These are phyloP conservation scores for Microcebus murinus DNA, from an alignment of 2,113 vertebrate genomes.

Conservation along the genomic window DNA sequence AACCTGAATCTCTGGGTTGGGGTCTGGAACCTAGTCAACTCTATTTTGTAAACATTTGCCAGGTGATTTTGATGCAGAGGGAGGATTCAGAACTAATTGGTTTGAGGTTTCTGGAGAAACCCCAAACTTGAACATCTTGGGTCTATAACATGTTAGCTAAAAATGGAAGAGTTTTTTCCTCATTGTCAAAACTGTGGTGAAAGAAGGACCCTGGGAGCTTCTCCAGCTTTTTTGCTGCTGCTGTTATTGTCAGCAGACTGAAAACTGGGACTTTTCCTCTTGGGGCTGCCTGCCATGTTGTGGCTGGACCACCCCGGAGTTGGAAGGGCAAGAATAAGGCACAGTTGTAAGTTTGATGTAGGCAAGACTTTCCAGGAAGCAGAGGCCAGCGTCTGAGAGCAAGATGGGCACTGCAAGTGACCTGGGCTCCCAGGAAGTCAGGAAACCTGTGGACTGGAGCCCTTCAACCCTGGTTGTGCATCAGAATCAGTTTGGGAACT, in stretches of 20 bases:
- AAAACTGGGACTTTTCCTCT: conserved; percentile 31
- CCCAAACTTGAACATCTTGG: neutral
- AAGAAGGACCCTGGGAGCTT: neutral
- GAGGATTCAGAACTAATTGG: neutral
- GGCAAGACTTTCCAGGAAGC: neutral
- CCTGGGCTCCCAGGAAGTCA: neutral
- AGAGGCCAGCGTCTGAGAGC: neutral
- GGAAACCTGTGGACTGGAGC: neutral
- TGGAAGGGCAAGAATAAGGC: conserved; percentile 19
- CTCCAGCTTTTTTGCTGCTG: neutral
- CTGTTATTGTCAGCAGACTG: conserved; percentile 13
- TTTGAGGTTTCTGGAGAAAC: conserved; percentile 16
- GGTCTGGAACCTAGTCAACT: neutral
- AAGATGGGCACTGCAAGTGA: neutral
- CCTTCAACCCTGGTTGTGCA: neutral
- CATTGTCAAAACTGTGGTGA: neutral
- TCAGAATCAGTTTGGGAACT: neutral
- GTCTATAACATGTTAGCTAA: neutral
- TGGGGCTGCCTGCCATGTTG: conserved; percentile 11
- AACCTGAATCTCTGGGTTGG: neutral
- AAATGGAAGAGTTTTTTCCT: conserved; percentile 9
- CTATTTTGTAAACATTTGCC: neutral
- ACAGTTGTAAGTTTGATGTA: neutral
- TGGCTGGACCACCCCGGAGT: conserved; percentile 41
- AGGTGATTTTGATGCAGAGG: neutral